Evolutionary conservation across 2,888 invertebrate genomes (phyloP), one percentile per base, ranked within the genome.

Genomic region (Morpho helenor): DNA sequence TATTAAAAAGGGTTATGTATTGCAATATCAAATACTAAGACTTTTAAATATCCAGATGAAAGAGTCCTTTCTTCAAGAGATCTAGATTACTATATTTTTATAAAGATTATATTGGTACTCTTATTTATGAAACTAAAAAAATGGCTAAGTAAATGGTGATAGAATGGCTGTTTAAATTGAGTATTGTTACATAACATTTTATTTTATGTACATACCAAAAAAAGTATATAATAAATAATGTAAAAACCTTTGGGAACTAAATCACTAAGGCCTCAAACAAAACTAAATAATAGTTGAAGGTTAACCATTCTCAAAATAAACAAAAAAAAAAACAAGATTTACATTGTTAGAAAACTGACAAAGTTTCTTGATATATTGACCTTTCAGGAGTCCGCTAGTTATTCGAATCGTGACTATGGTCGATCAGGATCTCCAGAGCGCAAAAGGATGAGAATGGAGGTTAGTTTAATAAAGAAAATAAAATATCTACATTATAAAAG

Each of bases 381-480:
- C 69, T 73, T 79, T 59, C 70, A 91, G 91, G 91, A 91, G 65
- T 82, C 90, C 62, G 84, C 87, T 69, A 87, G 84, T 67, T 91
- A 91, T 75, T 87, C 91, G 54, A 87, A 81, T 66, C 84, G 92
- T 63, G 92, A 92, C 59, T 91, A 92, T 77, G 89, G 87, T 62
- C 86, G 92, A 63, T 87, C 92, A 65, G 90, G 92, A 63, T 93
- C 94, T 56, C 93, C 94, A 50, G 93, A 93, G 51, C 87, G 93
- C 59, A 94, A 93, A 78, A 85, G 93, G 76, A 89, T 93, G 82
- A 92, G 93, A 72, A 86, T 92, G 68, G 93, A 93, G 91, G 93
- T 93, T 70, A 82, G 87, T 87, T 54, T 44, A 9, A 44, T 46
- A 49, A 39, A 16, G 49, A 31, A 49, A 55, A 22, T 43, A 44